Conservation (phyloP, 2,797 vertebrate species). For the Silurus lanzhouensis region DNA sequence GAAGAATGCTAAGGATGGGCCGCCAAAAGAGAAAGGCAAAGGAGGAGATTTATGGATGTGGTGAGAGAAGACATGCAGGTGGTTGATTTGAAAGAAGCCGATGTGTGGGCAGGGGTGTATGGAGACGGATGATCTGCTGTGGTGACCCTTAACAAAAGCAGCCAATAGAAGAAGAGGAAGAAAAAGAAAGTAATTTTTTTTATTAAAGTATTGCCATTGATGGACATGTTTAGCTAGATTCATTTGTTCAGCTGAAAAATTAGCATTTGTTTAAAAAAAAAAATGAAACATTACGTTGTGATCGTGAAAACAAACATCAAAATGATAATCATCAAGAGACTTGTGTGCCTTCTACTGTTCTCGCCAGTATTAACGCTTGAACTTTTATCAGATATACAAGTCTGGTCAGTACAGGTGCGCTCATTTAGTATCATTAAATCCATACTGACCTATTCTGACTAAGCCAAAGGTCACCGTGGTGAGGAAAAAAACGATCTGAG, state of each 20-base stretch:
- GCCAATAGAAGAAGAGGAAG: too few relatives aligned
- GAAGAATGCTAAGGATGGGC: too few relatives aligned
- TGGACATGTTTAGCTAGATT: background rate
- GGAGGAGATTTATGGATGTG: too few relatives aligned
- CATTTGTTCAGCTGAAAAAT: background rate
- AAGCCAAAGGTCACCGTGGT: background rate
- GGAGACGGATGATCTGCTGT: too few relatives aligned
- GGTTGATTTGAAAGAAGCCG: too few relatives aligned
- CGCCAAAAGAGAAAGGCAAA: too few relatives aligned
- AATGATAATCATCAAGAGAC: background rate
- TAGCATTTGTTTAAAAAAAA: background rate
- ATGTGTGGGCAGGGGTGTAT: too few relatives aligned
- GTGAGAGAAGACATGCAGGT: too few relatives aligned
- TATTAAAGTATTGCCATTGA: background rate
- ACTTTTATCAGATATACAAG: background rate
- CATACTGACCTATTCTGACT: background rate
- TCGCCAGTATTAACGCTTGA: background rate
- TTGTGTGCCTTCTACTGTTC: background rate
- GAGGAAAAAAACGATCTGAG: background rate
- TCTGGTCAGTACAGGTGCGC: background rate
- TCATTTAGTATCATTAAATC: background rate
- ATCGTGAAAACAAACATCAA: background rate
- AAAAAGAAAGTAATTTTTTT: background rate
- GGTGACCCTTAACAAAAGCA: too few relatives aligned
- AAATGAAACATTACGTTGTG: background rate